Conservation (phyloP, 2,797 vertebrate genomes). For the Gymnothorax javanicus region DNA sequence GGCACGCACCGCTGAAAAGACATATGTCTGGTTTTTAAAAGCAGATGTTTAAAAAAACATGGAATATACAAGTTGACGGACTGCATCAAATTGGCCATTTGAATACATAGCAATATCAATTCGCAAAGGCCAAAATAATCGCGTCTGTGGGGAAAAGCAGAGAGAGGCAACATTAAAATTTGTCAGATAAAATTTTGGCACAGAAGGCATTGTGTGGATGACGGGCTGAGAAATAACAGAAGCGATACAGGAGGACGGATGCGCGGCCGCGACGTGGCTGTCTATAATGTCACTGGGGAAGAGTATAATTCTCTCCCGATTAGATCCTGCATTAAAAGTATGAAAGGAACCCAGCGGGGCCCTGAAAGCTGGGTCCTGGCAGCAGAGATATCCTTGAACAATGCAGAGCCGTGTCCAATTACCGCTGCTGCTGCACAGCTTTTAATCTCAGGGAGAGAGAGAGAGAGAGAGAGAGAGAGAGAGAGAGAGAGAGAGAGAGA, state of each 20-base stretch:
- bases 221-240: neutral
- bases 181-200: neutral
- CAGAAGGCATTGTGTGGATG: neutral
- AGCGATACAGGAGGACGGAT: neutral
- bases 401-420: neutral
- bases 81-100: slow-evolving; percentile 1
- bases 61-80: neutral
- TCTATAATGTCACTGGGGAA: neutral
- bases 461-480: neutral
- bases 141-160: neutral
- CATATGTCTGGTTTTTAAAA: neutral
- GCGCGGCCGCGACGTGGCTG: neutral
- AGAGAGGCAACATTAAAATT: neutral
- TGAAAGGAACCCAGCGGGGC: neutral
- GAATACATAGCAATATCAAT: neutral
- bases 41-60: neutral
- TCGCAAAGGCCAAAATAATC: neutral
- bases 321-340: slow-evolving; percentile 22
- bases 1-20: neutral
- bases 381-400: neutral
- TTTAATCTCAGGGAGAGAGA: neutral
- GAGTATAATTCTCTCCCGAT: slow-evolving; percentile 13
- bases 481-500: no score
- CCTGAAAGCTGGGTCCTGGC: neutral
- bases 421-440: neutral